Percentiles rank a stretch among this genome's conserved stretches.
Evolutionary conservation across 2,888 invertebrate genomes (phyloP).

Genomic region (Malacosoma neustria): DNA sequence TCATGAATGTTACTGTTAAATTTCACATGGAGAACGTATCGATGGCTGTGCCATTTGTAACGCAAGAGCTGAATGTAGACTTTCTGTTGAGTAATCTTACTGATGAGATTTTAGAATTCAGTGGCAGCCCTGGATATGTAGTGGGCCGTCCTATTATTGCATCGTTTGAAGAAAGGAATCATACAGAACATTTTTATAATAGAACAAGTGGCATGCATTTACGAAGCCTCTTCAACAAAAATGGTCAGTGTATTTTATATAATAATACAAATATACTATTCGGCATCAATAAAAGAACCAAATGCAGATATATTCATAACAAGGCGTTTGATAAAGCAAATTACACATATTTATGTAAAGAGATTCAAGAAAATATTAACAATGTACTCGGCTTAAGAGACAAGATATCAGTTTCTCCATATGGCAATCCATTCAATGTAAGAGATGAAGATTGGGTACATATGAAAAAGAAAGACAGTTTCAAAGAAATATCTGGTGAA

Average conservation of each 20-base stretch:
- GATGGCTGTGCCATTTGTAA: conserved; percentile 24
- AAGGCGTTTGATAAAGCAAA: conserved; percentile 18
- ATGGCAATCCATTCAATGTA: conserved; percentile 42
- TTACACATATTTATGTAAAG: conserved; percentile 32
- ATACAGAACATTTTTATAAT: conserved; percentile 43
- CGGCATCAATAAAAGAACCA: conserved; percentile 58
- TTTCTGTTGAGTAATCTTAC: conserved; percentile 43
- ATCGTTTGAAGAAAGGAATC: conserved; percentile 39
- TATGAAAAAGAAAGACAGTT: conserved; percentile 15
- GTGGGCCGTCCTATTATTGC: conserved; percentile 77
- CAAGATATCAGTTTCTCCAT: conserved; percentile 36
- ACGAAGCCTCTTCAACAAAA: conserved; percentile 41
- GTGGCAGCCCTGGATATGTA: conserved; percentile 87
- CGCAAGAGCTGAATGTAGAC: conserved; percentile 41
- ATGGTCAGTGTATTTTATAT: conserved; percentile 53
- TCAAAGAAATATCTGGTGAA: conserved; percentile 27
- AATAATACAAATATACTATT: conserved; percentile 52
- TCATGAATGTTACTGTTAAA: conserved; percentile 44
- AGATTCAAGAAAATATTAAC: conserved; percentile 36
- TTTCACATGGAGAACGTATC: conserved; percentile 33
- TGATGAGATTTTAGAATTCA: conserved; percentile 47
- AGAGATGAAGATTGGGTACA: conserved; percentile 43
- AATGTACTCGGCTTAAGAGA: conserved; percentile 24
- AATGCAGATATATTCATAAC: conserved; percentile 43
- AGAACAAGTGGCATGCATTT: conserved; percentile 21